A percentile compares a stretch with the other conserved stretches of the same genome.
phyloP scores from a whole-genome alignment of 2,888 invertebrate species.

The Deladenus siricidicola region DNA sequence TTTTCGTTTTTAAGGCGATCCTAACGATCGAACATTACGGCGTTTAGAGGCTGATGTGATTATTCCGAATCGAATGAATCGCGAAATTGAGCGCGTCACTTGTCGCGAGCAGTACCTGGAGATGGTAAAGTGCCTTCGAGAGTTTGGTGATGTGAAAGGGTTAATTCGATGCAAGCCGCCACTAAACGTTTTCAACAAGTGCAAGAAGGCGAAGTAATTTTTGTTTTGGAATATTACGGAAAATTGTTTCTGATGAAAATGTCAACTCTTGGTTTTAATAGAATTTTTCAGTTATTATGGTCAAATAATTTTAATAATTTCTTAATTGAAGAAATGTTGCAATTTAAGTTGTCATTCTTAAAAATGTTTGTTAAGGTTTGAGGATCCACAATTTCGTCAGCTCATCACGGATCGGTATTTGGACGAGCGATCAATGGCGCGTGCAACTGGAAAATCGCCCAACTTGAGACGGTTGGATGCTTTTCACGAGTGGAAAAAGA shows the following conservation, averaged over 20 bases:
- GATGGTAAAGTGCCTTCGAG: slow-evolving; percentile 42
- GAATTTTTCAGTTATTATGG: too few relatives aligned
- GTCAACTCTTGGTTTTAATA: not conserved
- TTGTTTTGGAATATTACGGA: not conserved
- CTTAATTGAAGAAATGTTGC: too few relatives aligned
- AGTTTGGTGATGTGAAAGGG: slow-evolving; percentile 41
- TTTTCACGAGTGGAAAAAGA: slow-evolving; percentile 45
- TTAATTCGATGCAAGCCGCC: slow-evolving; percentile 37
- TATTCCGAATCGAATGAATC: slow-evolving; percentile 79
- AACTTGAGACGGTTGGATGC: slow-evolving; percentile 43
- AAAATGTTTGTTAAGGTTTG: slow-evolving; percentile 33
- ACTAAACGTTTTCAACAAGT: slow-evolving; percentile 42
- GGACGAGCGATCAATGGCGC: slow-evolving; percentile 25
- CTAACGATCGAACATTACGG: slow-evolving; percentile 71
- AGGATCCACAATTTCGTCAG: slow-evolving; percentile 43
- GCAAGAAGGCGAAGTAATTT: slow-evolving; percentile 45
- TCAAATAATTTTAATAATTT: too few relatives aligned
- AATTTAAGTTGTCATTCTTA: too few relatives aligned
- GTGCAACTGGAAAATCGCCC: slow-evolving; percentile 13
- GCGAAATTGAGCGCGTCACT: slow-evolving; percentile 70
- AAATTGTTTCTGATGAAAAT: too few relatives aligned
- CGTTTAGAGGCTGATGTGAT: slow-evolving; percentile 80
- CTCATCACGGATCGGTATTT: slow-evolving; percentile 46
- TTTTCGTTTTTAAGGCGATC: slow-evolving; percentile 60
- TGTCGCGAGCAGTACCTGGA: slow-evolving; percentile 58